Evolutionary conservation across 2,113 vertebrate genomes (phyloP), one percentile per base, ranked within the genome.

Genomic region (Cryptomyrus ogoouensis): DNA sequence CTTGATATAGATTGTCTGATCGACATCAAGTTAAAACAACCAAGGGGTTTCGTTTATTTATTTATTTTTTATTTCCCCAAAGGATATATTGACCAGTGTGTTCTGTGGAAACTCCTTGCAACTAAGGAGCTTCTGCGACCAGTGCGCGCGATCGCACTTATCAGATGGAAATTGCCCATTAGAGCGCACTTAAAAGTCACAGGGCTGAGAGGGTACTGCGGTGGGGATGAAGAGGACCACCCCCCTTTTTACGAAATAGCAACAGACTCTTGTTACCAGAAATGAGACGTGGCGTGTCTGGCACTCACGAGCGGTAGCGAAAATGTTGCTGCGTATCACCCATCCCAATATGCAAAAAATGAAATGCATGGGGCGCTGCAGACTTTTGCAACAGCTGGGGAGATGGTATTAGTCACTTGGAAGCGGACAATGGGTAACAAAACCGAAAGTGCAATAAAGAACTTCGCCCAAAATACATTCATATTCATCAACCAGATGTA

Each of bases 261-360:
- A 86, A 86, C n/a, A 49, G 83, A 47, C 44, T 50, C 42, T 6
- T 47, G 24, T 49, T 86, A 47, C 83, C 46, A 86, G 46, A 86
- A 86, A 86, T 50, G 47, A 86, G 47, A 86, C 83, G 83, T 86
- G 83, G 83, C 83, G 49, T 27, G 83, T 50, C 47, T 50, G 46
- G 83, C 46, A 86, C 24, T 50, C 44, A 86, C 9, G 1, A 50
- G 44, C 44, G 5, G 47, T 4, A 49, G 47, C 10, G 44, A n/a
- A 50, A 50, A 50, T 50, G 12, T 50, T 8, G 24, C 10, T 31
- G 3, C 17, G 47, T 86, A 31, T 17, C 5, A 80, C 74, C 35
- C 74, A 42, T n/a, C 31, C 74, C 31, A 42, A 42, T 80, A 19
- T 80, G 35, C 74, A 19, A 42, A 74, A 70, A 80, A 80, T 77